phyloP scores from a whole-genome alignment of 2,888 invertebrate genomes.

The Cephus pulcher region DNA sequence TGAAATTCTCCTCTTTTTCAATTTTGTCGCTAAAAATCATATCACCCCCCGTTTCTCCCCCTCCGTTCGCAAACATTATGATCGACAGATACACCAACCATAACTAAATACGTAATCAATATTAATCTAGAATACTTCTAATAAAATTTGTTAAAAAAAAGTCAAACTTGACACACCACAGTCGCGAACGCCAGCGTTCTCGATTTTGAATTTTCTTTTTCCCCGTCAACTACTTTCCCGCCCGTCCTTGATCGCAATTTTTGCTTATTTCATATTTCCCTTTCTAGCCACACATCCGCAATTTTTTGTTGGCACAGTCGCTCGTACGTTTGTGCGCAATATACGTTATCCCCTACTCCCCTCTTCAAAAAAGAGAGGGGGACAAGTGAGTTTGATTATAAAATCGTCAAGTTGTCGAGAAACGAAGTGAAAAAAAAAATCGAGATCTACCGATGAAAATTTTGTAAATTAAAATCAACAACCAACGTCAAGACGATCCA shows the following conservation, averaged over 20 bases:
- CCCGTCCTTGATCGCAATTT: background rate
- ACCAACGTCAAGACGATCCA: background rate
- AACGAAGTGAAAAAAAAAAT: background rate
- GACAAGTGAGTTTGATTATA: background rate
- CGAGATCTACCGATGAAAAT: background rate
- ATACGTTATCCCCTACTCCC: background rate
- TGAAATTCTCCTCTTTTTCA: background rate
- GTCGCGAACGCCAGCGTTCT: background rate
- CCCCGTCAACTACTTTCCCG: background rate
- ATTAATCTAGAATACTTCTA: slow-evolving; percentile 8
- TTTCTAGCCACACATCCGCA: background rate
- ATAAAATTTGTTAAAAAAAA: slow-evolving; percentile 6
- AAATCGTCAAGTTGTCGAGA: background rate
- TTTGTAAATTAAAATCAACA: background rate
- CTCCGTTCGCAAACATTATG: background rate
- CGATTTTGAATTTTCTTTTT: background rate
- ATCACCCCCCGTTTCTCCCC: background rate
- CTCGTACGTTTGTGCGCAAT: slow-evolving; percentile 6
- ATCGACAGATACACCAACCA: background rate
- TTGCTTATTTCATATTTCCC: background rate
- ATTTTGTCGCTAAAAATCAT: background rate
- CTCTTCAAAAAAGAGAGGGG: background rate
- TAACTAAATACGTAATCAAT: slow-evolving; percentile 12
- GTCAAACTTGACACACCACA: slow-evolving; percentile 7
- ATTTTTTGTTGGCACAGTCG: slow-evolving; percentile 12